Percentiles rank a stretch among this genome's conserved stretches.
phyloP scores from a whole-genome alignment of 2,888 invertebrate genomes.

The Cheilosia grossa region DNA sequence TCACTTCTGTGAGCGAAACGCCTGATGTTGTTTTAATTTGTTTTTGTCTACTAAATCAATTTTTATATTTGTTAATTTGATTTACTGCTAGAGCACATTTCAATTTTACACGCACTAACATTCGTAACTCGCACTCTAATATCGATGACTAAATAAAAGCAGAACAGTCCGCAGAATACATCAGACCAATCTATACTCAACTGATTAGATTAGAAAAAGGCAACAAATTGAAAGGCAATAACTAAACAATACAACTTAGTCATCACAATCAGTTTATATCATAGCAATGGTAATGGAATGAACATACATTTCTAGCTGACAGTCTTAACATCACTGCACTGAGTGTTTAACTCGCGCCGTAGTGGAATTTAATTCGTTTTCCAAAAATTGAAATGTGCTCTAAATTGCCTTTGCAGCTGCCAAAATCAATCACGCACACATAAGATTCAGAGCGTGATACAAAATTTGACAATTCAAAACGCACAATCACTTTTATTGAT shows the following conservation, averaged over 20 bases:
- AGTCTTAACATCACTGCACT: not conserved
- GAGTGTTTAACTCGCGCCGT: not conserved
- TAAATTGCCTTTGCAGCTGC: slow-evolving; percentile 52
- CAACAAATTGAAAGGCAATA: slow-evolving; percentile 4
- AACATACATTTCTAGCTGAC: not conserved
- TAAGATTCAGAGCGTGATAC: slow-evolving; percentile 29
- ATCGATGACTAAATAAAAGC: slow-evolving; percentile 31
- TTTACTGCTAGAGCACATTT: slow-evolving; percentile 66
- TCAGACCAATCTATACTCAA: slow-evolving; percentile 58
- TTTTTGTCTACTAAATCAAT: slow-evolving; percentile 69
- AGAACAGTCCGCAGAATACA: slow-evolving; percentile 45
- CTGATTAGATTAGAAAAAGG: slow-evolving; percentile 69
- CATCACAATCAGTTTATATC: slow-evolving; percentile 40
- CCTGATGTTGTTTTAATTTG: slow-evolving; percentile 55
- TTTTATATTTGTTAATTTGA: slow-evolving; percentile 21
- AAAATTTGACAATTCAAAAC: slow-evolving; percentile 71
- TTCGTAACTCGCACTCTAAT: slow-evolving; percentile 23
- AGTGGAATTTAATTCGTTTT: not conserved
- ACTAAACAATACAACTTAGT: slow-evolving; percentile 33
- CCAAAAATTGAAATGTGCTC: slow-evolving; percentile 64
- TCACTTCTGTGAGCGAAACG: slow-evolving; percentile 51
- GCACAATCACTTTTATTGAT: slow-evolving; percentile 12
- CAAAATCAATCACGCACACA: slow-evolving; percentile 77
- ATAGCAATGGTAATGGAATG: slow-evolving; percentile 18
- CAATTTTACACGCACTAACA: slow-evolving; percentile 37